Base-by-base conservation (phyloP, 2,113 vertebrate genomes). In the Micronycteris hirsuta region DNA sequence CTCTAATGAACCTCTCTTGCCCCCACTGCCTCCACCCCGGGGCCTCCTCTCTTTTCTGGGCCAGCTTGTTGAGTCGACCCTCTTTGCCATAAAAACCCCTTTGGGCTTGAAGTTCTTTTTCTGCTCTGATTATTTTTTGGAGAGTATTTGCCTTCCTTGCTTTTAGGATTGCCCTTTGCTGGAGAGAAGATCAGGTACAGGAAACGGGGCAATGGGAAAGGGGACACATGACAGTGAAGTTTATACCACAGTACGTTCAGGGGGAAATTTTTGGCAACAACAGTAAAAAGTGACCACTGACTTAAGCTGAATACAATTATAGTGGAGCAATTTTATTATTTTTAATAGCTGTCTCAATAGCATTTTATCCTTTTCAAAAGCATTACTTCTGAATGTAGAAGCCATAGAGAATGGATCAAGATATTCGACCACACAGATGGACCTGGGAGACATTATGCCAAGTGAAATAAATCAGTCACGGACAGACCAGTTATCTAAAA, bases 61-160 rank as follows among this genome's bases (percentile, higher is more conserved):
- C 12, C 41, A 95, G n/a, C 16, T 85, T 61, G 26, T 81, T 86
- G 61, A 52, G 49, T 63, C 36, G 87, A 68, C 22, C 85, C 70
- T 92, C 36, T 89, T 65, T 68, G 52, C 54, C 5, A 31, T 73
- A 80, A 90, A 96, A 96, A 92, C 24, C 90, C 20, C 19, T n/a
- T 56, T 87, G 52, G 74, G 36, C 45, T 81, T 84, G 43, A 92
- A 93, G 63, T 81, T 80, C 43, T 58, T 95, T 91, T 96, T 93
- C 84, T 93, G 77, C 70, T 89, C 70, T 82, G 83, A 97, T 93
- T 88, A 52, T 41, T 82, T 96, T 90, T 71, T 54, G 20, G 41
- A 92, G 56, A 95, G 36, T 61, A 87, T 81, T 38, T 92, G 63
- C 83, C 68, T 92, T 70, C 56, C 4, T 71, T 96, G 43, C 20